Evolutionary conservation across 2,888 invertebrate species (phyloP), one percentile per base, ranked within the genome.

Genomic region (Camponotus fellah): DNA sequence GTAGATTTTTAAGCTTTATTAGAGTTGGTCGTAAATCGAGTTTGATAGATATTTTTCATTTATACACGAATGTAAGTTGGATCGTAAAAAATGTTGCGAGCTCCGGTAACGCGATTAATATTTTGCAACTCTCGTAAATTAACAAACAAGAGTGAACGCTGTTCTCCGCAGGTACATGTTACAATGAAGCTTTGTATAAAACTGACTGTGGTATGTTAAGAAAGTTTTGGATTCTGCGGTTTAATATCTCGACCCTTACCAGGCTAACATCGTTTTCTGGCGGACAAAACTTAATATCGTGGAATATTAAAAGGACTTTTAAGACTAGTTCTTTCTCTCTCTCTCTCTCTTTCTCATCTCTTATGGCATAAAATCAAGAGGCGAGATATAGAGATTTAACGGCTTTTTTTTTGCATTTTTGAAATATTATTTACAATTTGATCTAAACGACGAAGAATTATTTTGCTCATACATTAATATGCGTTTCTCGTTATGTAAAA

Each of bases 221-320:
- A 87, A 91, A 91, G 85, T 91, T 90, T 89, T 17, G 49, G 40
- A 85, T 69, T 80, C 58, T 76, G 86, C 49, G 72, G 85, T 87
- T 91, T 88, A 89, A 91, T 90, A 90, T 88, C 68, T 66, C 71
- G 69, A 79, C 84, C 53, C 83, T 85, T 88, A 85, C 60, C 74
- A n/a, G 34, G 53, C 72, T 88, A 84, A 87, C 12, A 90, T 88
- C 86, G 86, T 87, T 87, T 83, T 85, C 81, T 40, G 40, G 17
- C 26, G n/a, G 46, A 46, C 32, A 34, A 65, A 71, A 77, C 65
- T 79, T 79, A 46, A 40, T 56, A 66, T 32, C 56, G 32, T 0
- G 26, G 4, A n/a, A 58, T 77, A 32, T 68, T 77, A 58, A 17
- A 43, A 64, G 14, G 8, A 74, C 65, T 66, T 75, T 76, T 66